Evolutionary conservation across 1,140 invertebrate genomes (phyloP), one percentile per base, ranked within the genome.

Genomic region (Rhagoletis pomonella): DNA sequence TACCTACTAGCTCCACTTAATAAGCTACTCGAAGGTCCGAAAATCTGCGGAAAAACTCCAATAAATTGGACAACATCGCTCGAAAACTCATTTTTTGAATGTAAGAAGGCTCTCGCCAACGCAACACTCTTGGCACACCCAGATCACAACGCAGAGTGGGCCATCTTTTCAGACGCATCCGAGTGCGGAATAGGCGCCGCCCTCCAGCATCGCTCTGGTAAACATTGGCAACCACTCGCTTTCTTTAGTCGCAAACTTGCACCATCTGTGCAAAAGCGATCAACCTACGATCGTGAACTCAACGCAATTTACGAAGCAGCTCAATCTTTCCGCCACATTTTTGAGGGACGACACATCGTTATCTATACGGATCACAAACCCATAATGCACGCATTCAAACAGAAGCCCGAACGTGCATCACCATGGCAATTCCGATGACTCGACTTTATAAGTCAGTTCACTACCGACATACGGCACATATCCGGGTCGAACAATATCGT

Each of bases 291-390:
- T 77, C 64, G 90, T 5, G 90, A 93, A 88, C 88, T 93, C 1
- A 62, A 92, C 0, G 90, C 90, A 4, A 89, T 92, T n/a, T 93
- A 92, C 85, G 55, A 88, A 7, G 87, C 90, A 7, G 87, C 92
- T 14, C 50, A 88, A 42, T 42, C 87, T 85, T 87, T 88, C 59
- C 86, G 85, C 5, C 86, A 87, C 50, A 69, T 90, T 14, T 9
- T 95, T 0, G 93, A 94, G 90, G 93, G 89, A 17, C 88, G 91
- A 86, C 6, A 62, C 17, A 93, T 94, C 64, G 88, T 85, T 0
- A 89, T 94, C 6, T 91, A 87, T 29, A 93, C 91, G 4, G 92
- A 94, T 88, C 94, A 94, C 86, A 92, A 93, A 87, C 93, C 92
- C 1, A 84, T 94, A 17, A 90, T 88, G 17, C 90, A 87, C 85